Evolutionary conservation across 2,888 invertebrate species (phyloP), one percentile per base, ranked within the genome.

Genomic region (Callimorpha dominula): DNA sequence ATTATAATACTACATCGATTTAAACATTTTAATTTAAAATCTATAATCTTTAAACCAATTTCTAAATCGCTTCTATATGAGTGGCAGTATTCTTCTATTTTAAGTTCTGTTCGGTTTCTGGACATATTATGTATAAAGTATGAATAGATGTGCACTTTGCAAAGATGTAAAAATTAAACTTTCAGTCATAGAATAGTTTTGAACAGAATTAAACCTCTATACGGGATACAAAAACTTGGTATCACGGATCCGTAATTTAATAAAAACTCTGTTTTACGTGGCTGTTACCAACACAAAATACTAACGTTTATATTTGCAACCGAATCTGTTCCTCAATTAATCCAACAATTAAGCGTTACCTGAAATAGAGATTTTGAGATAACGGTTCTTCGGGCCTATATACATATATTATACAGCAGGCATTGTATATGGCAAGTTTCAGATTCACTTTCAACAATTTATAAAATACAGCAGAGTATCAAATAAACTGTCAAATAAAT

Each of bases 301-400:
- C 54, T 60, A 65, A 73, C 68, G 73, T 70, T 75, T 69, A 67
- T 73, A 75, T 82, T 78, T 71, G 77, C 65, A 73, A 75, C 74
- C 65, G 65, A 72, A 82, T 46, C 75, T 74, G 68, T 75, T 78
- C 68, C 75, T 65, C 70, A 81, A 82, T 78, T 77, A 82, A 75
- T 80, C 71, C 73, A 20, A 71, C 75, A 81, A 81, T 76, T 79
- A 80, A 80, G 31, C 60, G 70, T 65, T 69, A 74, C 73, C 69
- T 79, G 72, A 70, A 82, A 74, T 79, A 73, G 74, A 74, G 75
- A 80, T 73, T 80, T 79, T 73, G 72, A 65, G 72, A 71, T 75
- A 68, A 77, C 70, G 70, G 69, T 14, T 71, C 15, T 76, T 72
- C 73, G 65, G 43, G 7, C 15, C n/a, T 65, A 50, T 65, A 52